Base-by-base conservation (phyloP, 2,888 invertebrate genomes). In the Rhyacophila evoluta region DNA sequence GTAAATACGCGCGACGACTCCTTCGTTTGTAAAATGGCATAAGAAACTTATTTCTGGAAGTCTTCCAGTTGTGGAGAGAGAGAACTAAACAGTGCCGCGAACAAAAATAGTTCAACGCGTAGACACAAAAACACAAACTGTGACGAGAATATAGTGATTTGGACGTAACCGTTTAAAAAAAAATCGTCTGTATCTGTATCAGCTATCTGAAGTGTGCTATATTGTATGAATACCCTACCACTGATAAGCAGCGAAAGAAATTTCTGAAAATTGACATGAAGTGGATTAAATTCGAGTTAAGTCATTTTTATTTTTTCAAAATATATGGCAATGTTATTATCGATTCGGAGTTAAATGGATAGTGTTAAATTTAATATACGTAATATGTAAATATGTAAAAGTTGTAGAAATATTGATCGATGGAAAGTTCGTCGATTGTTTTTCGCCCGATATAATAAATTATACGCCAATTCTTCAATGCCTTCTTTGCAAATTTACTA, bases 111-210 rank as follows among this genome's bases (percentile, higher is more conserved):
- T 55, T 19, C 29, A 55, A 19, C 55, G 55, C 55, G 55, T 55
- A 55, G 55, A 55, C 55, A 55, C 55, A 55, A 55, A 55, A 55
- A 55, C 55, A 55, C 55, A 55, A 55, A 55, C 55, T 55, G 55
- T 55, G 55, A 25, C 25, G 55, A 55, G 55, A 55, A 55, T 55
- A 55, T 55, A 19, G 19, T 19, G 55, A 55, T 8, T 19, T 19
- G 19, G 55, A 55, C 10, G 25, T 19, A 25, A 55, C 55, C 55
- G 55, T 25, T 55, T 55, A 25, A 55, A 55, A 25, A 55, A 55
- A 33, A 55, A 55, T 12, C 55, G 25, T 25, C 25, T 19, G 15
- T 3, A 15, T 55, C 25, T 19, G 15, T 1, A 55, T 55, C 55
- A 19, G 41, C 41, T 41, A 15, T 8, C 55, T 19, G 10, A 15